Base-by-base conservation (phyloP, 2,113 vertebrate genomes). In the Megaleporinus macrocephalus region DNA sequence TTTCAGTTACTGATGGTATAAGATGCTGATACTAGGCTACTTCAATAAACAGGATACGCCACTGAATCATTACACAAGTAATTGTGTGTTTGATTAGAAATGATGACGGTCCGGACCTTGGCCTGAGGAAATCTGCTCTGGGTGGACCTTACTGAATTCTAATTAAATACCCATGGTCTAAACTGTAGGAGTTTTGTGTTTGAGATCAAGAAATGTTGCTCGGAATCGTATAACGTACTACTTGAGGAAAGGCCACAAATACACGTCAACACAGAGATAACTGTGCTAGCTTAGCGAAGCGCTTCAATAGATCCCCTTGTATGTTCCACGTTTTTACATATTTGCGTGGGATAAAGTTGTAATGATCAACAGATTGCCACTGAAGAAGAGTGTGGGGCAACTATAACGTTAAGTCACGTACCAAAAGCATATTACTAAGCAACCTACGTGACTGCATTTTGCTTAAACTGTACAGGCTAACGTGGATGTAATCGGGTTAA, bases 281-380 rank as follows among this genome's bases (percentile, higher is more conserved):
- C n/a, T 33, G 18, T 20, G 20, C 12, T 61, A 61, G 47, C 49
- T 29, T 51, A 51, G 36, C n/a, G 18, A 22, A 16, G 7, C 49
- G 49, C 13, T 55, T 55, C 6, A 6, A 68, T 36, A 68, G 16
- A 70, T 44, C 22, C 20, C 1, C 11, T 61, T 13, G 20, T 1
- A 55, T 6, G 5, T 55, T 55, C 1, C 7, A 24, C 30, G 44
- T 20, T 44, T 20, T 36, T 9, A 44, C 41, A 44, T 10, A 44
- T 10, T 44, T 9, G 2, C 6, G 15, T 20, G 11, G 3, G 18
- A 33, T 16, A 30, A 74, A 74, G 72, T 74, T 74, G 51, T 33
- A 55, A 57, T 41, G 73, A 75, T 75, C 73, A 75, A 75, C 73
- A 75, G 73, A 75, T 75, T 71, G 69, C n/a, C 6, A 0, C 9